A percentile compares a stretch with the other conserved stretches of the same genome.
Conservation (phyloP, 2,888 invertebrate genomes). For the Caenorhabditis drosophilae region DNA sequence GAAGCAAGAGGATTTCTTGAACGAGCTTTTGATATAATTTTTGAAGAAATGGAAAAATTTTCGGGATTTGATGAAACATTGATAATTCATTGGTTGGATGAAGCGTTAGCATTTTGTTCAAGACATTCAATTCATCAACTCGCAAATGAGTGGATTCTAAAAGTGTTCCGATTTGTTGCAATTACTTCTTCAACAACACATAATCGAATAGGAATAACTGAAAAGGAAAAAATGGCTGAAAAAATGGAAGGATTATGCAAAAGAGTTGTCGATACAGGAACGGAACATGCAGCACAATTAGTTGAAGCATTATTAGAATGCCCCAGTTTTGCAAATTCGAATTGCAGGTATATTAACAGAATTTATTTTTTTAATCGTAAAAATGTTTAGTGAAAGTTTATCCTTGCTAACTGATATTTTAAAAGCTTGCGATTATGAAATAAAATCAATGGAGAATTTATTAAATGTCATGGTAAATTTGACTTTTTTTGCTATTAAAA, state of each 20-base stretch:
- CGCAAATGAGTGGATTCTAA: constrained; percentile 42
- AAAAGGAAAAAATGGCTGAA: constrained; percentile 16
- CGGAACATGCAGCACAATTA: constrained; percentile 27
- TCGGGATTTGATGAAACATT: constrained; percentile 8
- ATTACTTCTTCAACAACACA: constrained; percentile 6
- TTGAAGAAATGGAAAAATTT: constrained; percentile 34
- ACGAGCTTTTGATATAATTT: constrained; percentile 57
- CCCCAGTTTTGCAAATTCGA: constrained; percentile 13
- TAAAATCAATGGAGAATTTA: constrained; percentile 14
- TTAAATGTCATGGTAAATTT: too few relatives aligned
- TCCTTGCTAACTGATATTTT: constrained; percentile 24
- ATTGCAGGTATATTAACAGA: constrained; percentile 2
- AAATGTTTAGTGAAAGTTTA: constrained; percentile 25
- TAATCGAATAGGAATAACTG: constrained; percentile 11
- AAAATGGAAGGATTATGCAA: constrained; percentile 15
- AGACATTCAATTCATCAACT: constrained; percentile 21
- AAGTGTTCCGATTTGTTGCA: constrained; percentile 27
- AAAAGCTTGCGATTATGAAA: constrained; percentile 31
- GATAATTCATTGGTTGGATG: constrained; percentile 39
- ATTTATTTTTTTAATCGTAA: background rate
- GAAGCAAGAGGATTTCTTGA: constrained; percentile 47
- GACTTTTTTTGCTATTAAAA: too few relatives aligned
- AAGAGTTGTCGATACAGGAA: constrained; percentile 24
- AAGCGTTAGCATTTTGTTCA: constrained; percentile 27
- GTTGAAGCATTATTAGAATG: constrained; percentile 17